Base-by-base conservation (phyloP, 2,113 vertebrate species). In the Rhadina sibilatrix region DNA sequence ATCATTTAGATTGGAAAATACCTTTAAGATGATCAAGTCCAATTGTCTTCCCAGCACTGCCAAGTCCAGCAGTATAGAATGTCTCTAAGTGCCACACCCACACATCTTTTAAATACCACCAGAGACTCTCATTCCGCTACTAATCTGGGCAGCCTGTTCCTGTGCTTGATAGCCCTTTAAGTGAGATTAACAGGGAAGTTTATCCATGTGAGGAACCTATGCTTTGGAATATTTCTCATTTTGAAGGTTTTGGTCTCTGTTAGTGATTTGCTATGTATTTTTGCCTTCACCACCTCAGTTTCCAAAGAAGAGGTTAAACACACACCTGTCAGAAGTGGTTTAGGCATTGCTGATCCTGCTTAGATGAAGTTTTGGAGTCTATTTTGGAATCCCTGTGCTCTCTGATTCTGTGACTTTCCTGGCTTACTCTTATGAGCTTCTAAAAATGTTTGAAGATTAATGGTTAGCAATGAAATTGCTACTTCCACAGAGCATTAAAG, bases 371-470 rank as follows among this genome's bases (percentile, higher is more conserved):
- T 59, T 71, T 2, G 21, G 47, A 11, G 9, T 63, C 64, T 86
- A 2, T 81, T 81, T 88, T 35, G 40, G 40, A 40, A 50, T 52
- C 64, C 21, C 22, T 56, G 33, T 56, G 22, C 28, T 77, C 46
- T 88, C 64, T 57, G 23, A 74, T 70, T 60, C 42, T 42, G 33
- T 78, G 76, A 28, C 68, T 95, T 94, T 84, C 47, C 42, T 60
- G 37, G 18, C 52, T 90, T 83, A 25, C 25, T 81, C 54, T 54
- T 80, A 77, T 1, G 38, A 96, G 68, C 37, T 89, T 92, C 92
- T 90, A 56, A 87, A 86, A 92, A 69, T 33, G 5, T 61, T 80
- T 71, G 52, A 84, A 88, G 72, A 96, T 94, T 87, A 93, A 92
- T 75, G 38, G 85, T 59, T 71, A 68, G 60, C 79, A 92, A 64